Conservation (phyloP, 2,113 vertebrate species). For the Aythya baeri region DNA sequence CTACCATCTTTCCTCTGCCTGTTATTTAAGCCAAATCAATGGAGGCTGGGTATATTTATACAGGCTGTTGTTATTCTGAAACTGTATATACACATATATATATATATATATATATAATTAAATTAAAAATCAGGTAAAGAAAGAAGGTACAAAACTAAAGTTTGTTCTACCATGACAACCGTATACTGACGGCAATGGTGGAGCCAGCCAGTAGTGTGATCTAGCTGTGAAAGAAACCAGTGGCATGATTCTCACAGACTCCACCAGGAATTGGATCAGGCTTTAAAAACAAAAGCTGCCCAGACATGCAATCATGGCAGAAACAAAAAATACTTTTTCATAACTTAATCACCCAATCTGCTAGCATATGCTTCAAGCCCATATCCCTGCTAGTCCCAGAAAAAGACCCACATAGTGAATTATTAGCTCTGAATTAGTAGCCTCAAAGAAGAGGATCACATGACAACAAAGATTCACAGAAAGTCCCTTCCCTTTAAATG, state of each 20-base stretch:
- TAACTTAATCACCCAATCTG: background rate
- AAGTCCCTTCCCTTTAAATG: background rate
- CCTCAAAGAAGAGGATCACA: background rate
- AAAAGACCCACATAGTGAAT: background rate
- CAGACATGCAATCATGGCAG: background rate
- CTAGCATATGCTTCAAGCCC: fast-evolving
- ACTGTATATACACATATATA: background rate
- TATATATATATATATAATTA: background rate
- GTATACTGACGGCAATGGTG: background rate
- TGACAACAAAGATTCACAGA: background rate
- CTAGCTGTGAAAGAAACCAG: background rate
- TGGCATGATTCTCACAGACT: background rate
- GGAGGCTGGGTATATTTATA: background rate
- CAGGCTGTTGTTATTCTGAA: background rate
- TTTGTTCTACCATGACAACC: background rate
- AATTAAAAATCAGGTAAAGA: background rate
- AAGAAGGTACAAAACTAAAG: background rate
- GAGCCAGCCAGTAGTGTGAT: background rate
- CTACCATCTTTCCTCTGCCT: background rate
- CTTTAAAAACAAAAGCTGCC: background rate
- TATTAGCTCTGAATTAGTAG: background rate
- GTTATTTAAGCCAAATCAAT: background rate
- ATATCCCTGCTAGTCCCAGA: background rate
- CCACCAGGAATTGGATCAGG: background rate
- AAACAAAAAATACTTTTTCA: background rate